Conservation (phyloP, 1,140 invertebrate species). For the Helicoverpa armigera region DNA sequence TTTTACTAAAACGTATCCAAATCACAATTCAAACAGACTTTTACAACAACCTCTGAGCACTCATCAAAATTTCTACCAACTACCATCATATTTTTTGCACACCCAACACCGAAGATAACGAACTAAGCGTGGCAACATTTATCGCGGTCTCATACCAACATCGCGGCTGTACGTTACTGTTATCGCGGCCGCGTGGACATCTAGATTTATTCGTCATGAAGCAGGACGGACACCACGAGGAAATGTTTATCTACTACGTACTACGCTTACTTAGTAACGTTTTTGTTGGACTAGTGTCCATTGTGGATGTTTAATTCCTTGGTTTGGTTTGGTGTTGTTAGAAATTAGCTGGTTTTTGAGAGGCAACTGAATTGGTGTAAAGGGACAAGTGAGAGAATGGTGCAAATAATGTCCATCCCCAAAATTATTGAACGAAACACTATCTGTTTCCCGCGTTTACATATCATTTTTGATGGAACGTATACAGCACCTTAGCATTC, state of each 20-base stretch:
- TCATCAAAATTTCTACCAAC: constrained; percentile 42
- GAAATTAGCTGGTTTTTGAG: no score
- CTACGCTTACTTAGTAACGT: constrained; percentile 56
- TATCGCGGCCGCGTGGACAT: constrained; percentile 68
- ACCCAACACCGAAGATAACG: constrained; percentile 53
- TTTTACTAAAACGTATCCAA: no score
- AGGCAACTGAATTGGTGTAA: background rate
- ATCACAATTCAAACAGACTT: no score
- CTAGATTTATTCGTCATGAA: constrained; percentile 74
- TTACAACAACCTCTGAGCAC: background rate
- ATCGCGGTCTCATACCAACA: constrained; percentile 54
- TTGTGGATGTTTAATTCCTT: constrained; percentile 30
- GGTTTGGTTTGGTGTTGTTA: background rate
- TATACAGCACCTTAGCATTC: no score
- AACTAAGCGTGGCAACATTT: constrained; percentile 51
- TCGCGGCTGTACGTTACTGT: constrained; percentile 57
- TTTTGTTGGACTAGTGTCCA: constrained; percentile 61
- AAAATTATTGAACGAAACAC: no score
- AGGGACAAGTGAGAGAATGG: no score
- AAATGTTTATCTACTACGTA: constrained; percentile 74
- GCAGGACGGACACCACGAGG: constrained; percentile 66
- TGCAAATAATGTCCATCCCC: no score
- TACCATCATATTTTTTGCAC: constrained; percentile 35
- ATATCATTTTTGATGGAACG: no score
- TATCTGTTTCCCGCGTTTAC: no score